Base-by-base conservation (phyloP, 2,888 invertebrate genomes). In the Cataglyphis albicans region DNA sequence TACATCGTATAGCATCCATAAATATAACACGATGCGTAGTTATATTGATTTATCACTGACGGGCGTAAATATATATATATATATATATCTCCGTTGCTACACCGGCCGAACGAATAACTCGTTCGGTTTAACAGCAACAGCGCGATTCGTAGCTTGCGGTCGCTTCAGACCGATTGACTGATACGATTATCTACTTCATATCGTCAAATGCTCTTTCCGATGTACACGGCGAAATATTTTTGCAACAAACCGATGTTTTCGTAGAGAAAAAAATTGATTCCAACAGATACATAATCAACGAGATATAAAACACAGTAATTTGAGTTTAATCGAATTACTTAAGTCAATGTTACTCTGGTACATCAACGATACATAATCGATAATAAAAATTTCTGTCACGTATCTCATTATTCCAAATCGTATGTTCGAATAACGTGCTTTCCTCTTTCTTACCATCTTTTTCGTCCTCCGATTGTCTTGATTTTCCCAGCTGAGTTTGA, bases 31-130 rank as follows among this genome's bases (percentile, higher is more conserved):
- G 21, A 70, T 70, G 59, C 70, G 78, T 80, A 80, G 78, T 80
- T 70, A 68, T 80, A 80, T 80, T 80, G 78, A 80, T 80, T 80
- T 80, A 80, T 80, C 78, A 59, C 78, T 70, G 70, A 80, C 59
- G 78, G 48, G 57, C 70, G 70, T 70, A 80, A 80, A 80, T 80
- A 68, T 78, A 21, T 32, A 59, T 57, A 80, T 70, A 80, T 80
- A 68, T 78, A 21, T 32, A 59, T 57, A 80, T 70, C 48, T 52
- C 70, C 44, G 59, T 70, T 32, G 52, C 10, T 48, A 52, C 25
- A 70, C 35, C 32, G 15, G 38, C 32, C 32, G 70, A 70, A 70
- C 70, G 78, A 59, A 59, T 80, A 70, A 70, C 70, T 44, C 70
- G 78, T 44, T 70, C 78, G 70, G 70, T 80, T 80, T 80, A 80